phyloP scores from a whole-genome alignment of 2,797 vertebrate genomes.

The Rhinoraja longicauda region DNA sequence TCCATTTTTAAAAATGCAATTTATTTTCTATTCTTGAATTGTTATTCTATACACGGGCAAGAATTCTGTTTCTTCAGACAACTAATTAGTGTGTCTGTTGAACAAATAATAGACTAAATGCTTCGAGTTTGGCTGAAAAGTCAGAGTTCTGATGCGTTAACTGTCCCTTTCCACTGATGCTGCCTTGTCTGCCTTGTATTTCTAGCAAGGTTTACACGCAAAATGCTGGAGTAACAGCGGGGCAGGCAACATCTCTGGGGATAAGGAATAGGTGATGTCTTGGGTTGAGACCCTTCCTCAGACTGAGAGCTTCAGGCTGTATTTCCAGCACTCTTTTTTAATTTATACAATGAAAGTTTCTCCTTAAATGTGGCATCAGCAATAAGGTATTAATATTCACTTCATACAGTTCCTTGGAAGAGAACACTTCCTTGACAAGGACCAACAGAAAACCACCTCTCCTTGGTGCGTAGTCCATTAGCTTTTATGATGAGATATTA shows the following conservation, averaged over 20 bases:
- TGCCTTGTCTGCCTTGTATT: no score
- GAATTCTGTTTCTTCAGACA: background rate
- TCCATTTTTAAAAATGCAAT: background rate
- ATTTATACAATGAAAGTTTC: background rate
- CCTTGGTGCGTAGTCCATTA: background rate
- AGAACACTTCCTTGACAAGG: background rate
- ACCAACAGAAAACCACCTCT: background rate
- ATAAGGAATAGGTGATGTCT: no score
- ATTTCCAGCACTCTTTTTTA: background rate
- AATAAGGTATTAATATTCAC: background rate
- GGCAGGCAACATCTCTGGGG: no score
- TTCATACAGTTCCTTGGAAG: background rate
- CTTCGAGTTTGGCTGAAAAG: no score
- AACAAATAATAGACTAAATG: background rate
- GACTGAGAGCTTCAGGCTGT: no score
- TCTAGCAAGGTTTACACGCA: no score
- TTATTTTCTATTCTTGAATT: background rate
- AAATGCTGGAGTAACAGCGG: no score
- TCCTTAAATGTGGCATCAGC: background rate
- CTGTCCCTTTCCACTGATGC: no score
- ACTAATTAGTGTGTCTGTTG: background rate
- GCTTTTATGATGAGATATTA: background rate
- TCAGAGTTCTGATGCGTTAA: no score
- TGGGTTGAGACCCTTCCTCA: no score
- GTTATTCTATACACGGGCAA: background rate